phyloP scores from a whole-genome alignment of 2,797 vertebrate species.

The Pelochelys cantorii region DNA sequence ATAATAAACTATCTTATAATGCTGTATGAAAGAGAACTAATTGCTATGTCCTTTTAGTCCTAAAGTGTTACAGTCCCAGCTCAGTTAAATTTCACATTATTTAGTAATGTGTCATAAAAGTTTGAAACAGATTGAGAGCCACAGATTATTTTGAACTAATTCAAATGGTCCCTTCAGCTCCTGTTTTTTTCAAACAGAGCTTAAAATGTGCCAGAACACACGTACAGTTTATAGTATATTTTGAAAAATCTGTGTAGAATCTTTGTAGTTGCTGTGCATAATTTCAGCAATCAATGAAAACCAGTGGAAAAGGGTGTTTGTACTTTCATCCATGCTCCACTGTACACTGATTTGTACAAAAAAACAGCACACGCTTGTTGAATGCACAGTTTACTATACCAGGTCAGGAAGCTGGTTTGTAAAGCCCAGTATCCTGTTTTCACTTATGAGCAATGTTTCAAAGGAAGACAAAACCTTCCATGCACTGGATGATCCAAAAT shows the following conservation, averaged over 20 bases:
- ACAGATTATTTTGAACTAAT: conserved; percentile 52
- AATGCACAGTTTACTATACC: background rate
- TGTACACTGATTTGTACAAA: background rate
- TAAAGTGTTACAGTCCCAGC: background rate
- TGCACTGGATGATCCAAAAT: conserved; percentile 3
- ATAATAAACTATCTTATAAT: conserved; percentile 22
- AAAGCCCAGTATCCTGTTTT: conserved; percentile 2
- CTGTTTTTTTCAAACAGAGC: conserved; percentile 26
- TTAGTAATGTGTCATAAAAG: conserved; percentile 18
- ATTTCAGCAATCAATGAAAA: background rate
- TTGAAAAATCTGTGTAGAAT: conserved; percentile 25
- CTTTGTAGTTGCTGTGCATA: conserved; percentile 5
- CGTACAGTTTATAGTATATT: conserved; percentile 23
- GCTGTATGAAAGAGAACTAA: conserved; percentile 45
- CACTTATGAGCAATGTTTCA: background rate
- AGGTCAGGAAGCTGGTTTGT: background rate
- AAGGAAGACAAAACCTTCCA: background rate
- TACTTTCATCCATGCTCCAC: background rate
- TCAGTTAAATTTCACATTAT: conserved; percentile 16
- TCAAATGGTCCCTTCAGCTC: conserved; percentile 44
- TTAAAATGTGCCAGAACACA: conserved; percentile 52
- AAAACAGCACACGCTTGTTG: background rate
- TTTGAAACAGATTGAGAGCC: conserved; percentile 21
- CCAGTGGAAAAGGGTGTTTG: background rate
- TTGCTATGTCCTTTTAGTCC: conserved; percentile 36